Conservation (phyloP, 2,888 invertebrate genomes). For the Meandrusa payeni region DNA sequence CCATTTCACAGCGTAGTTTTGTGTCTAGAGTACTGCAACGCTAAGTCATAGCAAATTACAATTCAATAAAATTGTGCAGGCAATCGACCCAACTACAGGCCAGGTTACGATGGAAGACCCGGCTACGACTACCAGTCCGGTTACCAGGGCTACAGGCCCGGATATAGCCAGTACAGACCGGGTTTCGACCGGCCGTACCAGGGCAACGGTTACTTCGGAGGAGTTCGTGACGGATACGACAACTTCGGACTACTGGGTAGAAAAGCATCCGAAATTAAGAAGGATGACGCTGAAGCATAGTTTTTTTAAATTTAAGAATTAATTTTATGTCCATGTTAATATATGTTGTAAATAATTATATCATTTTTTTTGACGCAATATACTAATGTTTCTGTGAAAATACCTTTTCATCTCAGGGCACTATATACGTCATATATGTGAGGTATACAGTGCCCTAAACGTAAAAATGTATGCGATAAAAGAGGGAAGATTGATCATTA, state of each 20-base stretch:
- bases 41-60: too few relatives aligned
- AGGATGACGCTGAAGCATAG: conserved; percentile 40
- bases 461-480: too few relatives aligned
- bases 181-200: conserved; percentile 39
- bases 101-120: conserved; percentile 37
- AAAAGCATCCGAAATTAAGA: conserved; percentile 53
- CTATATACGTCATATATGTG: too few relatives aligned
- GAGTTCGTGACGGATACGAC: conserved; percentile 54
- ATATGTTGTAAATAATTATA: conserved; percentile 6
- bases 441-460: too few relatives aligned
- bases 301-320: background rate
- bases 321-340: conserved; percentile 1
- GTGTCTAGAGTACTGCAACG: too few relatives aligned
- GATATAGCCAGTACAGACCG: conserved; percentile 37
- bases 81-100: conserved; percentile 47
- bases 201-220: conserved; percentile 55
- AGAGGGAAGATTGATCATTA: too few relatives aligned
- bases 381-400: too few relatives aligned
- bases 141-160: conserved; percentile 39
- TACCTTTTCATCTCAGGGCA: too few relatives aligned
- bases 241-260: conserved; percentile 53
- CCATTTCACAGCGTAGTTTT: too few relatives aligned
- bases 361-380: too few relatives aligned
- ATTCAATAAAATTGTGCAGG: too few relatives aligned
- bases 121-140: conserved; percentile 35